Base-by-base conservation (phyloP, 2,888 invertebrate genomes). In the Ametastegia equiseti region DNA sequence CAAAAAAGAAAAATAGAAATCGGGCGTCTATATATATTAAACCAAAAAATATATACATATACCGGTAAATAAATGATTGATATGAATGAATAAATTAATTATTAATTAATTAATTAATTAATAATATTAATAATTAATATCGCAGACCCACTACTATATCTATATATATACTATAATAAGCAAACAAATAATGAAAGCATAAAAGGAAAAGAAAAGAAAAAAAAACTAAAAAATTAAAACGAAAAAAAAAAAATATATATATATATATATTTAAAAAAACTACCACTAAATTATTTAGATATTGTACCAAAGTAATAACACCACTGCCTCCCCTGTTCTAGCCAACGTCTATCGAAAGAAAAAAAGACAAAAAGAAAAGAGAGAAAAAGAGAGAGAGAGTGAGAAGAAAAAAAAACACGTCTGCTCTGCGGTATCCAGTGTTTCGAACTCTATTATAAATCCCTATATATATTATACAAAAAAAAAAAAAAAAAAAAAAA, bases 301-400 rank as follows among this genome's bases (percentile, higher is more conserved):
- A 23, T 54, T 54, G 54, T 54, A 54, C 54, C 54, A 54, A 54
- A 54, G 54, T 54, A 54, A 54, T 54, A 54, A 54, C 54, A 54
- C 54, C 54, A 54, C 54, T 54, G 54, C 54, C 54, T 54, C 54
- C 54, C 54, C 54, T 54, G 54, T 54, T 54, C 23, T 54, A 54
- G 54, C 54, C 54, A 54, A 54, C 23, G 54, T 54, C 54, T 9
- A 23, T 23, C 54, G 23, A 54, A 9, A 54, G 6, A 23, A 11
- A 23, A 54, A 23, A 1, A 54, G 11, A 23, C 7, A 54, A 9
- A 9, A 54, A n/a, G 23, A 7, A 54, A 2, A 54, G 11, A 23
- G 2, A 54, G 23, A 50, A 9, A 19, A 23, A 19, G 15, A 19
- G 9, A 23, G 9, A 19, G 23, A 23, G 9, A 54, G 3, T 23